phyloP scores from a whole-genome alignment of 2,888 invertebrate species.

The Stenodema calcarata region DNA sequence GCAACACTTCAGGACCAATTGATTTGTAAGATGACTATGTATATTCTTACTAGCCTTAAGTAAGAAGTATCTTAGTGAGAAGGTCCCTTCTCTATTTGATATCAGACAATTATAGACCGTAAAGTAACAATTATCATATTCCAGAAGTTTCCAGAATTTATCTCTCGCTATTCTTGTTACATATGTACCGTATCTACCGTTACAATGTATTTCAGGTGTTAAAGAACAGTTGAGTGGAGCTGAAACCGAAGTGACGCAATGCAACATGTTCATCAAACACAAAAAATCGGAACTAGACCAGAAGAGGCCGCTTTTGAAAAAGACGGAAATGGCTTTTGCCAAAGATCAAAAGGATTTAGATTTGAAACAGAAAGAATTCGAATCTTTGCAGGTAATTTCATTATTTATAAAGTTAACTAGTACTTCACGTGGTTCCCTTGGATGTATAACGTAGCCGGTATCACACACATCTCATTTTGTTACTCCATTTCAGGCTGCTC shows the following conservation, averaged over 20 bases:
- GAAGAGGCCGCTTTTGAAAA: constrained; percentile 72
- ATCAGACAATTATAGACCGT: too few relatives aligned
- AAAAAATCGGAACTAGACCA: constrained; percentile 69
- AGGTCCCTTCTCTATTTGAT: too few relatives aligned
- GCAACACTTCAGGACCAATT: constrained; percentile 89
- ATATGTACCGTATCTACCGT: not conserved
- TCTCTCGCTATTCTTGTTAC: not conserved
- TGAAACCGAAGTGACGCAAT: constrained; percentile 79
- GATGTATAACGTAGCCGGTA: too few relatives aligned
- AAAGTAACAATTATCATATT: too few relatives aligned
- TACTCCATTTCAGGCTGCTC: constrained; percentile 63
- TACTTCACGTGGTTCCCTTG: too few relatives aligned
- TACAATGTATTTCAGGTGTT: constrained; percentile 66
- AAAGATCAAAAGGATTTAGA: constrained; percentile 70
- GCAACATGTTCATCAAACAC: constrained; percentile 76
- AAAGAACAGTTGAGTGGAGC: constrained; percentile 78
- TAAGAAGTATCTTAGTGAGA: too few relatives aligned
- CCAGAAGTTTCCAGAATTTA: not conserved
- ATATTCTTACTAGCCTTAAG: too few relatives aligned
- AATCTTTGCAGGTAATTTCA: constrained; percentile 64
- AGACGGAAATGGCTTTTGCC: constrained; percentile 72
- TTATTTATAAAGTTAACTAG: too few relatives aligned
- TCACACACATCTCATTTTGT: constrained; percentile 54
- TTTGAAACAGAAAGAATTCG: constrained; percentile 67
- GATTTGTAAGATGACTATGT: constrained; percentile 72